phyloP scores from a whole-genome alignment of 2,797 vertebrate genomes.

The Microcaecilia unicolor region DNA sequence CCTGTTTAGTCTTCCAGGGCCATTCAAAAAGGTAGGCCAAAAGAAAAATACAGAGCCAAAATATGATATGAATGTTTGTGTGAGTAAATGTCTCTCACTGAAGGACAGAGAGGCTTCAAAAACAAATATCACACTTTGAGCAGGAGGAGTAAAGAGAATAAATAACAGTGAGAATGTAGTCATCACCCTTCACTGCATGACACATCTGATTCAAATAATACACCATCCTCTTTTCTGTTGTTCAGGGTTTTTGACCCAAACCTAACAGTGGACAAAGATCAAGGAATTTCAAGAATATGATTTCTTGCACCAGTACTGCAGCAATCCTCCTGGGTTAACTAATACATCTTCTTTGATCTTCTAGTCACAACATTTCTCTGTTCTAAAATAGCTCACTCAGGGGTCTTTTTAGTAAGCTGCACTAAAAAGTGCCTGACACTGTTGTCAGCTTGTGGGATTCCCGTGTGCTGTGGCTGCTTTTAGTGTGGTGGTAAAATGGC shows the following conservation, averaged over 20 bases:
- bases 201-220: conserved; percentile 89
- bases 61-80: conserved; percentile 10
- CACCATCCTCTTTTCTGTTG: conserved; percentile 41
- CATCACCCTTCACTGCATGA: conserved; percentile 48
- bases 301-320: conserved; percentile 45
- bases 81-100: not conserved
- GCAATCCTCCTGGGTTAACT: conserved; percentile 70
- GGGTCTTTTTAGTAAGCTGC: no score
- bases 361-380: conserved; percentile 9
- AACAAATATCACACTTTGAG: conserved; percentile 26
- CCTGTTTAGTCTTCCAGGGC: conserved; percentile 95
- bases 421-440: no score
- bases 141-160: conserved; percentile 3
- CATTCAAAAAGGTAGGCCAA: conserved; percentile 66
- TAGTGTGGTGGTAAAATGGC: no score
- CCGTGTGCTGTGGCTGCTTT: no score
- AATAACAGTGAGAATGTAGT: conserved; percentile 13
- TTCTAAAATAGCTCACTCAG: conserved; percentile 18
- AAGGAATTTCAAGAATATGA: conserved; percentile 55
- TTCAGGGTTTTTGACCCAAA: conserved; percentile 65
- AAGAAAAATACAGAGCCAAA: conserved; percentile 42
- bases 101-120: conserved; percentile 27
- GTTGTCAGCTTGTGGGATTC: no score
- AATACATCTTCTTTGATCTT: conserved; percentile 65
- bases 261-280: conserved; percentile 60